Conservation (phyloP, 2,113 vertebrate species). For the Willisornis vidua region DNA sequence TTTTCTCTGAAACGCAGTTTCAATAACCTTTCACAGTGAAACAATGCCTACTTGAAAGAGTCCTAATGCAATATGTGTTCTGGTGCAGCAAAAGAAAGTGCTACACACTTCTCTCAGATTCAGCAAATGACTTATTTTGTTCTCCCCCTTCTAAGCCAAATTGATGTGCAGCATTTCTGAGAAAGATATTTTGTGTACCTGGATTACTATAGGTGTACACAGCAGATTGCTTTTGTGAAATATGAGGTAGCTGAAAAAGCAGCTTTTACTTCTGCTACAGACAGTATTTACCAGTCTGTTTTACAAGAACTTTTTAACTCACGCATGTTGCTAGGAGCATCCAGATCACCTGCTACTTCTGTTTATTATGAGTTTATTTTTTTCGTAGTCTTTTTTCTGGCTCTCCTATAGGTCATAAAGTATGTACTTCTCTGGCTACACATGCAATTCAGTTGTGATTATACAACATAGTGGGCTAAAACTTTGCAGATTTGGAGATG, state of each 20-base stretch:
- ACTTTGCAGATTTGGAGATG: background rate
- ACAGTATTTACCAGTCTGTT: background rate
- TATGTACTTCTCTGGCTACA: background rate
- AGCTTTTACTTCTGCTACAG: background rate
- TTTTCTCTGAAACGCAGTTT: slow-evolving; percentile 10
- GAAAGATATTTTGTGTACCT: background rate
- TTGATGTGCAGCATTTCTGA: background rate
- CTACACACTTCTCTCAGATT: background rate
- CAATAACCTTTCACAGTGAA: background rate
- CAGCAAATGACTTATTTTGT: background rate
- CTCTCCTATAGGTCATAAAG: background rate
- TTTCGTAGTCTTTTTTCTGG: background rate
- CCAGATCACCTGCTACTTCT: background rate
- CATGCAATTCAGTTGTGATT: background rate
- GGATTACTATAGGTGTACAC: background rate
- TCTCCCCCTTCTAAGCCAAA: background rate
- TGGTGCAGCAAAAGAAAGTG: background rate
- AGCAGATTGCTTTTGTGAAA: background rate
- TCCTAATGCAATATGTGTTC: background rate
- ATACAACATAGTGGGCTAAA: background rate
- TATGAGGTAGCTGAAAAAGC: background rate
- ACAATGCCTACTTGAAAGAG: background rate
- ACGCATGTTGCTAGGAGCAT: background rate
- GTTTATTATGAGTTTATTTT: background rate
- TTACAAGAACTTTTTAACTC: background rate